phyloP scores from a whole-genome alignment of 2,888 invertebrate genomes.

The Eupithecia centaureata region DNA sequence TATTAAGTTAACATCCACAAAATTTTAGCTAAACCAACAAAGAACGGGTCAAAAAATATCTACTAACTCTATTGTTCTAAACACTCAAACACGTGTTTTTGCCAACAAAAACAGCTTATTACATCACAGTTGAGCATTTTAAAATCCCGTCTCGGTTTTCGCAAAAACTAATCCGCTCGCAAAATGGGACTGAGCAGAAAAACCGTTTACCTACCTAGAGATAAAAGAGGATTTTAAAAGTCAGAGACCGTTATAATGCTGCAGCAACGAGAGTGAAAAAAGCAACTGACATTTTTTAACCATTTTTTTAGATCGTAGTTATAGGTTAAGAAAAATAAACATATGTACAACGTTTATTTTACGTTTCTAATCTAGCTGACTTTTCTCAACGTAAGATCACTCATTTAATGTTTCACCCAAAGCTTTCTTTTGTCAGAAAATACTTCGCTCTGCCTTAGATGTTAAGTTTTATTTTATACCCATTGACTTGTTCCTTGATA shows the following conservation, averaged over 20 bases:
- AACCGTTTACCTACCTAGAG: slow-evolving; percentile 32
- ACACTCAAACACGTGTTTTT: slow-evolving; percentile 8
- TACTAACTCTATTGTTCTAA: background rate
- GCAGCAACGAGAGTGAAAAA: background rate
- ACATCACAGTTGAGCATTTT: slow-evolving; percentile 48
- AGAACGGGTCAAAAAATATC: background rate
- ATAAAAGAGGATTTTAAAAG: slow-evolving; percentile 15
- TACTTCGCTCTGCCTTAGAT: background rate
- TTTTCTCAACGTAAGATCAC: no score
- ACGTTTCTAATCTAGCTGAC: no score
- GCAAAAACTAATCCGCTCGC: slow-evolving; percentile 58
- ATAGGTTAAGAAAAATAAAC: no score
- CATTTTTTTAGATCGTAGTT: no score
- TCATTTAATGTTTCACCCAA: no score
- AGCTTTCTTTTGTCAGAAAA: no score
- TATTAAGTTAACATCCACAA: background rate
- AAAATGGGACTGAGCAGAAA: slow-evolving; percentile 41
- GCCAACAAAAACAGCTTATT: slow-evolving; percentile 28
- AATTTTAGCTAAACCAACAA: background rate
- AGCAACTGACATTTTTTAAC: background rate
- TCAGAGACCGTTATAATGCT: background rate
- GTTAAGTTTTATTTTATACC: background rate
- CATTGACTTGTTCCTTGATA: background rate
- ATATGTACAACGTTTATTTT: background rate
- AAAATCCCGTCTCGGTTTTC: slow-evolving; percentile 63